Evolutionary conservation across 2,888 invertebrate genomes (phyloP), one percentile per base, ranked within the genome.

Genomic region (Parnassius apollo): DNA sequence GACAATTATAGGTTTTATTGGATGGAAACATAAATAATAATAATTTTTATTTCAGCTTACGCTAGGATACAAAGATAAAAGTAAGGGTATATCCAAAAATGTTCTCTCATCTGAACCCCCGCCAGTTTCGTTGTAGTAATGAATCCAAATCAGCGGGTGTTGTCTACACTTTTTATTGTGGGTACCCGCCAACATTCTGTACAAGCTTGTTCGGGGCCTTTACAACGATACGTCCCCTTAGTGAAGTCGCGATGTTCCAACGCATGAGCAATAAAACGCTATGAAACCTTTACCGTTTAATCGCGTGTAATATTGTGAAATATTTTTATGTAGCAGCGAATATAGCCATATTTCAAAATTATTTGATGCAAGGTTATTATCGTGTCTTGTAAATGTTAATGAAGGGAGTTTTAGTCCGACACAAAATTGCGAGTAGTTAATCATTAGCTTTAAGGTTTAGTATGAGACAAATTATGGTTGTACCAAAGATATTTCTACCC

Each of bases 101-200:
- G 44, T 51, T 18, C 1, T 18, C 58, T 44, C 25, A 25, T 25
- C 58, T 22, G 52, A 57, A 52, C 57, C 42, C 63, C 63, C 63
- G 55, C 50, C 9, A 58, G 12, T 44, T 55, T 55, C 55, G 57
- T 57, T 53, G 64, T 44, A 51, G 59, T 60, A 64, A 64, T 64
- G 64, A 60, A 64, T 64, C 56, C 55, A 51, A 48, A 64, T 52
- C 59, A 59, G 59, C 63, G 56, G 59, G 64, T 48, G 59, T 55
- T 56, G 55, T 60, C 57, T 60, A 52, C 64, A 57, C 57, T 64
- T 59, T 46, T 64, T 64, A 60, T 60, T 60, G 60, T 18, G 18
- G 18, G 18, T 48, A 57, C 44, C n/a, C 53, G 46, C 22, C 25
- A 58, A 58, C 58, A 62, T 49, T 49, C 44, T 35, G 64, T 46